These are phyloP conservation scores for Neopipo cinnamomea DNA, from an alignment of 2,113 vertebrate species.

Conservation along the genomic window DNA sequence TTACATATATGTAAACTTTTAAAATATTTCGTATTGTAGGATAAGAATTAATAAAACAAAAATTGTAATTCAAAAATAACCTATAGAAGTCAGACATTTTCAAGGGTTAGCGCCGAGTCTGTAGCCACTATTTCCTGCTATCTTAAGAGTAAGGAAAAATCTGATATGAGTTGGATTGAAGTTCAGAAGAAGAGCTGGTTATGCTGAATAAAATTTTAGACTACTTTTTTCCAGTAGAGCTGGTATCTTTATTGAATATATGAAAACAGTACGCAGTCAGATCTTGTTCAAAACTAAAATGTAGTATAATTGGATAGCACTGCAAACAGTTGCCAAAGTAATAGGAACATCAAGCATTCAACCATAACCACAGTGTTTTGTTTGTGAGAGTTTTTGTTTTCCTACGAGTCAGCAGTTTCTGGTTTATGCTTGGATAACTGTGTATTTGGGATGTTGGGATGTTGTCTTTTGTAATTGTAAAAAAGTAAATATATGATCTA, in stretches of 20 bases:
- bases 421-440: constrained; percentile 20
- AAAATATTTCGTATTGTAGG: neutral
- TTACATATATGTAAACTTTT: neutral
- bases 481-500: neutral
- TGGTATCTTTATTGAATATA: neutral
- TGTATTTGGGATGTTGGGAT: neutral
- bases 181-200: neutral
- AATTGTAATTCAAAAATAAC: neutral
- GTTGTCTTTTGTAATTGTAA: neutral
- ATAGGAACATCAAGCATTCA: constrained; percentile 16
- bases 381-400: constrained; percentile 50
- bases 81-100: neutral
- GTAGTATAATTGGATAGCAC: constrained; percentile 39
- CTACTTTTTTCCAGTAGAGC: neutral
- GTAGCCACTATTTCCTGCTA: neutral
- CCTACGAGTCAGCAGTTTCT: constrained; percentile 32
- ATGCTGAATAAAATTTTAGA: neutral
- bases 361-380: constrained; percentile 46
- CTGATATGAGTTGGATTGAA: neutral
- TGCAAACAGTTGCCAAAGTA: constrained; percentile 44
- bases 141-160: neutral
- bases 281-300: constrained; percentile 20
- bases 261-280: neutral
- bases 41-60: neutral
- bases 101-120: neutral